Conservation (phyloP, 2,797 vertebrate species). For the Austrolebias charrua region DNA sequence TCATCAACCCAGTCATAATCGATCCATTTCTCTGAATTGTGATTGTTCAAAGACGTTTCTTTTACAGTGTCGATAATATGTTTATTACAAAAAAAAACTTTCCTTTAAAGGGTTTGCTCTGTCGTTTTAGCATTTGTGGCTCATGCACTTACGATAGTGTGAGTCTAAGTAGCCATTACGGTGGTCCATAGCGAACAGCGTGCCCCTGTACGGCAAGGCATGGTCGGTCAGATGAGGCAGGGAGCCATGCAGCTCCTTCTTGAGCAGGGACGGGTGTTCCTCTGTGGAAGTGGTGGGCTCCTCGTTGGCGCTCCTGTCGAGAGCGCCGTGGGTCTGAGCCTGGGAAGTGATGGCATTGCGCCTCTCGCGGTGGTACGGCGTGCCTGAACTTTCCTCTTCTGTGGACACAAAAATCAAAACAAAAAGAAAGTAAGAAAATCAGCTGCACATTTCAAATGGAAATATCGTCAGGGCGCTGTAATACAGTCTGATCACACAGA, state of each 20-base stretch:
- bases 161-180: conserved; percentile 93
- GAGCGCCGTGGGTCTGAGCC: conserved; percentile 76
- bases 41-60: not conserved
- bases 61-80: not conserved
- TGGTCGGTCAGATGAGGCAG: conserved; percentile 91
- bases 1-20: not conserved
- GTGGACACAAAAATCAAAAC: conserved; percentile 39
- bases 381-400: conserved; percentile 94
- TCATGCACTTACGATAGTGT: conserved; percentile 86
- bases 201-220: conserved; percentile 90
- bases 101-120: not conserved
- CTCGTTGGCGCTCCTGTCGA: conserved; percentile 86
- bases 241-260: conserved; percentile 95
- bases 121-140: not conserved
- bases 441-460: not conserved
- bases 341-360: conserved; percentile 92
- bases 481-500: conserved; percentile 48
- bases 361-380: conserved; percentile 92
- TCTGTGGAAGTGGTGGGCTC: conserved; percentile 96
- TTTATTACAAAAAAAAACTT: too few species aligned
- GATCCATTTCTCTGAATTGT: not conserved
- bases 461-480: not conserved
- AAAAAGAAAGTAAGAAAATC: not conserved
- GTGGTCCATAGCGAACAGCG: conserved; percentile 94
- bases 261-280: conserved; percentile 91